Conservation (phyloP, 2,888 invertebrate genomes). For the Margaritifera margaritifera region DNA sequence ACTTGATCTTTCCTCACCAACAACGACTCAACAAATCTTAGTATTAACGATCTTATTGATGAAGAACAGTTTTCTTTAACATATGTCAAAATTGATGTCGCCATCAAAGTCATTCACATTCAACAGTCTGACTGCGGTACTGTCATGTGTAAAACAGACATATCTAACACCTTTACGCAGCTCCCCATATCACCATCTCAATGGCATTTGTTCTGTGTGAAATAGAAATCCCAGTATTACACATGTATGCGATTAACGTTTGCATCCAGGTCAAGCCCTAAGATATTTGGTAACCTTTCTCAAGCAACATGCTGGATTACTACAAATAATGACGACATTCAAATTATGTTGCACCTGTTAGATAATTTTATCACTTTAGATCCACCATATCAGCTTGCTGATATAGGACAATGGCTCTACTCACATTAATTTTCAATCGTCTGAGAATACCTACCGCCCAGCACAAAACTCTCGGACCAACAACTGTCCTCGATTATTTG, state of each 20-base stretch:
- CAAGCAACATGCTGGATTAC: conserved; percentile 32
- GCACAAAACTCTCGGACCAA: conserved; percentile 28
- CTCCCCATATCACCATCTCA: conserved; percentile 19
- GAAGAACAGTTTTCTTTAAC: conserved; percentile 26
- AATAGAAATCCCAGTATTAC: conserved; percentile 28
- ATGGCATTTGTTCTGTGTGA: conserved; percentile 22
- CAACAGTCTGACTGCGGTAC: conserved; percentile 11
- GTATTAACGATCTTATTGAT: conserved; percentile 35
- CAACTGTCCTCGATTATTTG: conserved; percentile 21
- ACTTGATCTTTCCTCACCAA: conserved; percentile 37
- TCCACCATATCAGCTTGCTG: conserved; percentile 6
- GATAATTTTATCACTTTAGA: conserved; percentile 33
- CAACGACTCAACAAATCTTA: conserved; percentile 17
- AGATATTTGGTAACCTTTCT: conserved; percentile 28
- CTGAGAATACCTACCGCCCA: conserved; percentile 25
- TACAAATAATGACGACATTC: conserved; percentile 19
- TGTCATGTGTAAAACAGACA: conserved; percentile 27
- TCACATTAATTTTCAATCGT: conserved; percentile 17
- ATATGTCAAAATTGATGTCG: conserved; percentile 37
- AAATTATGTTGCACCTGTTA: conserved; percentile 24
- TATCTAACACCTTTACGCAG: conserved; percentile 30
- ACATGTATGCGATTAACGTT: conserved; percentile 23
- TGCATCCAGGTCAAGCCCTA: conserved; percentile 27
- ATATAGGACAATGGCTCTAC: conserved; percentile 25
- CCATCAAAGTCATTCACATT: conserved; percentile 26